A percentile compares a stretch with the other conserved stretches of the same genome.
phyloP scores from a whole-genome alignment of 2,797 vertebrate genomes.

The Hoplostethus atlanticus region DNA sequence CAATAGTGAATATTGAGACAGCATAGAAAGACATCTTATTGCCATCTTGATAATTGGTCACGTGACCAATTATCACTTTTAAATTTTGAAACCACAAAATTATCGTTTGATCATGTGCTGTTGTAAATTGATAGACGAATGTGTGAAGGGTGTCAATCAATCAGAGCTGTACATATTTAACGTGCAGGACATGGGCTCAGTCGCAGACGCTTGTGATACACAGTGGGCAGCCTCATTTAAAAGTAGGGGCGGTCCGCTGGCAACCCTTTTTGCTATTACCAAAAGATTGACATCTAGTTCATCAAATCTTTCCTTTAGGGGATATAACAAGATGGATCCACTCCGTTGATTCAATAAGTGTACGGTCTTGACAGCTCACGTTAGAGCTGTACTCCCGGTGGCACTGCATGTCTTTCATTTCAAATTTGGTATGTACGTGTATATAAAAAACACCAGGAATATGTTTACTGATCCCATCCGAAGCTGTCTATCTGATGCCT shows the following conservation, averaged over 20 bases:
- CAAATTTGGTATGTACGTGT: conserved; percentile 38
- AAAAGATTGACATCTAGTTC: conserved; percentile 12
- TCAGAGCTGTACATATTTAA: too few relatives aligned
- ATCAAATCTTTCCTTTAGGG: conserved; percentile 22
- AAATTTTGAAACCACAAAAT: too few relatives aligned
- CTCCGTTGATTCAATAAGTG: conserved; percentile 23
- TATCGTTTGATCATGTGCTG: too few relatives aligned
- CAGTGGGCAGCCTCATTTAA: neutral
- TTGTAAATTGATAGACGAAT: too few relatives aligned
- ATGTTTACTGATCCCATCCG: conserved; percentile 36
- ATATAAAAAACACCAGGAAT: conserved; percentile 35
- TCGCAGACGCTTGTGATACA: neutral
- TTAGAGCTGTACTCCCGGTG: neutral
- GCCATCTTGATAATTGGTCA: too few relatives aligned
- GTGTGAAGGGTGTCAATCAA: too few relatives aligned
- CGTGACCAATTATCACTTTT: too few relatives aligned
- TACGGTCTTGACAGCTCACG: neutral
- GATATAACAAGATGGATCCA: conserved; percentile 31
- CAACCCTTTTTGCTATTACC: neutral
- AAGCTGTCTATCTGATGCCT: conserved; percentile 42
- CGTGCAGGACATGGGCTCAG: too few relatives aligned
- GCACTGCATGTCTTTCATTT: conserved; percentile 23
- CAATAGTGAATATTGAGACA: too few relatives aligned
- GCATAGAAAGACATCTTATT: too few relatives aligned
- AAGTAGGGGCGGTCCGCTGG: neutral